Base-by-base conservation (phyloP, 2,888 invertebrate genomes). In the Diarsia dahlii region DNA sequence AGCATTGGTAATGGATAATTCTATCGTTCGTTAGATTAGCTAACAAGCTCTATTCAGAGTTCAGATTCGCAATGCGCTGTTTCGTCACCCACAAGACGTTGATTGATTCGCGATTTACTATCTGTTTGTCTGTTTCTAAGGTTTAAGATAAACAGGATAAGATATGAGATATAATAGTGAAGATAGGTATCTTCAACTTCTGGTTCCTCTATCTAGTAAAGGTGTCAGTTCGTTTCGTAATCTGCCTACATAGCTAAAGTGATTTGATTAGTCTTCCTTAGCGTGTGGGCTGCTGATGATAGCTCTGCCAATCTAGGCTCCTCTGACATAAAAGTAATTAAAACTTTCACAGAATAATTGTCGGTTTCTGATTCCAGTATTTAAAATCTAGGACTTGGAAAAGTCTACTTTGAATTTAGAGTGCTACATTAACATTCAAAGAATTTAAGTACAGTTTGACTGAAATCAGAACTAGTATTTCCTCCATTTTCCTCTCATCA, bases 21-120 rank as follows among this genome's bases (percentile, higher is more conserved):
- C 1, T 28, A 52, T 20, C 45, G 73, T 54, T 63, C 64, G 58
- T 56, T 74, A 74, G 54, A 13, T 71, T 50, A n/a, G 34, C 52
- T 78, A 82, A 78, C 82, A 20, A 82, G 60, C 63, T 62, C 68
- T 82, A 82, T 81, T 81, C 70, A 82, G 34, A 71, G 58, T 60
- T 73, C 8, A n/a, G 62, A 66, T 71, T 68, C n/a, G n/a, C 66
- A 66, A 9, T 58, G 8, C 52, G 39, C 56, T 52, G 15, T 62
- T 83, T 71, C 79, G 18, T 62, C 79, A 82, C 65, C 5, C 4
- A 60, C 20, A 64, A 39, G 23, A 62, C 39, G n/a, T 71, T 75
- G 75, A 79, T 71, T 78, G 83, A 79, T 71, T 56, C 4, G 28
- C 46, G 54, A 78, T 78, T 82, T 78, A 64, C 34, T 68, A 67